phyloP scores from a whole-genome alignment of 2,113 vertebrate genomes.

The Puffinus mauretanicus region DNA sequence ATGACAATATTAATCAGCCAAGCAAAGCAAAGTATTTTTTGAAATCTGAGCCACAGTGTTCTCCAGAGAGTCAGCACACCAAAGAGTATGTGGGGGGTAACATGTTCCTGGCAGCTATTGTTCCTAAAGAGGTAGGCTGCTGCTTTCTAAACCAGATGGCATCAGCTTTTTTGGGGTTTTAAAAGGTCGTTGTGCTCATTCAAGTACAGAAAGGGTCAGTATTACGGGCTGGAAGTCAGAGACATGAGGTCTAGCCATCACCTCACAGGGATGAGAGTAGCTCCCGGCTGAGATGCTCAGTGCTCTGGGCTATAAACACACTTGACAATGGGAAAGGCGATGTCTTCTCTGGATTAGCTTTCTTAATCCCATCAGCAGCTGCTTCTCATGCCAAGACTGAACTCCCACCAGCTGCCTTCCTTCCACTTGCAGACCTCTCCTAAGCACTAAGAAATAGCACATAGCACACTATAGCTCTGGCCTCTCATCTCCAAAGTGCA shows the following conservation, averaged over 20 bases:
- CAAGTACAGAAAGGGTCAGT: not conserved
- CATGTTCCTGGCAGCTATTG: not conserved
- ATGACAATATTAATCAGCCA: conserved; percentile 81
- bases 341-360: not conserved
- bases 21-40: conserved; percentile 30
- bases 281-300: not conserved
- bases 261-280: not conserved
- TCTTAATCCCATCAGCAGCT: not conserved
- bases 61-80: not conserved
- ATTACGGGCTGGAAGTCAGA: not conserved
- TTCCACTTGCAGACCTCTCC: not conserved
- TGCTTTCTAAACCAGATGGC: not conserved
- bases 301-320: not conserved
- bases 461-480: not conserved
- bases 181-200: not conserved
- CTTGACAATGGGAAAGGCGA: not conserved
- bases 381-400: not conserved
- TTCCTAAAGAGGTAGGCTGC: not conserved
- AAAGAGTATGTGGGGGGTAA: not conserved
- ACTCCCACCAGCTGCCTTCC: not conserved
- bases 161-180: not conserved
- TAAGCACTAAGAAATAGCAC: not conserved
- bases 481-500: not conserved
- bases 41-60: not conserved
- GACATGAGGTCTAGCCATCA: not conserved